phyloP scores from a whole-genome alignment of 2,797 vertebrate genomes.

The Phoeniculus purpureus region DNA sequence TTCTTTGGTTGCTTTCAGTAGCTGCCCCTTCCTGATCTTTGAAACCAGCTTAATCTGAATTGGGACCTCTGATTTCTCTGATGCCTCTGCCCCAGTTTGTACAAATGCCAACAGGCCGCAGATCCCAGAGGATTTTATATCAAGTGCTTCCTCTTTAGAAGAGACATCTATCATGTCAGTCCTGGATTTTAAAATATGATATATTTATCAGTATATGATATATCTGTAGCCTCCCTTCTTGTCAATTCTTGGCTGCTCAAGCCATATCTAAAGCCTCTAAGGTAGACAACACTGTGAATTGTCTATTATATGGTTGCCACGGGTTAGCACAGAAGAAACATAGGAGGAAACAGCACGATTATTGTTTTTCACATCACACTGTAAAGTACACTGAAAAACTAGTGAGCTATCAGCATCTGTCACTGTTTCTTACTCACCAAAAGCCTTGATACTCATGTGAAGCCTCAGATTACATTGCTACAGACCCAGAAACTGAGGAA shows the following conservation, averaged over 20 bases:
- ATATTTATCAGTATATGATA: not conserved
- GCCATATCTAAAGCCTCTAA: not conserved
- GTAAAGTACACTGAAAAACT: not conserved
- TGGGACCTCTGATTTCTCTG: not conserved
- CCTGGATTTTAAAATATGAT: not conserved
- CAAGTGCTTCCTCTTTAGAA: not conserved
- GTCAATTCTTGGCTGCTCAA: not conserved
- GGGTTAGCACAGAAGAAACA: not conserved
- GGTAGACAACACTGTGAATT: not conserved
- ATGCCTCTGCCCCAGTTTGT: not conserved
- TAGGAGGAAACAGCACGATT: accelerated
- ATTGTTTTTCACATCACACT: not conserved
- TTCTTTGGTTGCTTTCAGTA: not conserved
- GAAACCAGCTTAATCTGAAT: not conserved
- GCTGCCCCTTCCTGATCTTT: not conserved
- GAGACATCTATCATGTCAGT: not conserved
- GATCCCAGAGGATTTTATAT: not conserved
- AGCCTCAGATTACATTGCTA: not conserved
- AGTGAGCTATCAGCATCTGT: not conserved
- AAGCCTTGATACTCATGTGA: not conserved
- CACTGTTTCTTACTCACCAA: not conserved
- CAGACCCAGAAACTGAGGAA: not conserved
- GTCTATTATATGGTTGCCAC: not conserved
- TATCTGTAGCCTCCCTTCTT: not conserved
- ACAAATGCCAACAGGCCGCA: not conserved